Base-by-base conservation (phyloP, 2,888 invertebrate species). In the Drosophila pegasa region DNA sequence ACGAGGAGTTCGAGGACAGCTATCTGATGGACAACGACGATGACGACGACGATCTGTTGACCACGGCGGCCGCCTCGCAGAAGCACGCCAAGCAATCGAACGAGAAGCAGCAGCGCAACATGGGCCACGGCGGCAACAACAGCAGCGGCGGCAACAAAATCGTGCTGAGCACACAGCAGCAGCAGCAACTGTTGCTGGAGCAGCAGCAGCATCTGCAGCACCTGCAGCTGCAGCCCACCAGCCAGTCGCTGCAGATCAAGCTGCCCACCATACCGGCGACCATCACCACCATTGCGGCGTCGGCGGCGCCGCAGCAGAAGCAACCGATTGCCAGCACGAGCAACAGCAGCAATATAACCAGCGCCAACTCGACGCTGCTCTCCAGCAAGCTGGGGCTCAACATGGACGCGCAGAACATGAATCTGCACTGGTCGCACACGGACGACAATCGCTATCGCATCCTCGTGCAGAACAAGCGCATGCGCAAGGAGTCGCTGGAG, bases 371-470 rank as follows among this genome's bases (percentile, higher is more conserved):
- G 2, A 82, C 88, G 25, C 48, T 83, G 41, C 71, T 86, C 25
- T 73, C 84, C 31, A 77, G 69, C 33, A 85, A 88, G 27, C 48
- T 85, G 37, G 45, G 68, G 6, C 54, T 75, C 20, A 75, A 51
- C 33, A 68, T 72, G 66, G 82, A 73, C 55, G 71, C 64, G 18
- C 78, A 50, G 85, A 88, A 69, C 78, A 73, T 60, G 66, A 86
- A 70, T 65, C 86, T 50, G 67, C 87, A 63, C 63, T 91, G 70
- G 83, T 80, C 88, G 20, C 83, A 84, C 35, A 87, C 90, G 40
- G 90, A 90, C 16, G 92, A 92, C 64, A 92, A 92, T 73, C 91
- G 91, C 33, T 92, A 92, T 78, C 91, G 92, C 50, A 92, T 92
- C 29, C 81, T 92, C 29, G 90, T 92, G 50, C 92, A 92, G 75